Conservation (phyloP, 2,113 vertebrate genomes). For the Brachyhypopomus gauderio region DNA sequence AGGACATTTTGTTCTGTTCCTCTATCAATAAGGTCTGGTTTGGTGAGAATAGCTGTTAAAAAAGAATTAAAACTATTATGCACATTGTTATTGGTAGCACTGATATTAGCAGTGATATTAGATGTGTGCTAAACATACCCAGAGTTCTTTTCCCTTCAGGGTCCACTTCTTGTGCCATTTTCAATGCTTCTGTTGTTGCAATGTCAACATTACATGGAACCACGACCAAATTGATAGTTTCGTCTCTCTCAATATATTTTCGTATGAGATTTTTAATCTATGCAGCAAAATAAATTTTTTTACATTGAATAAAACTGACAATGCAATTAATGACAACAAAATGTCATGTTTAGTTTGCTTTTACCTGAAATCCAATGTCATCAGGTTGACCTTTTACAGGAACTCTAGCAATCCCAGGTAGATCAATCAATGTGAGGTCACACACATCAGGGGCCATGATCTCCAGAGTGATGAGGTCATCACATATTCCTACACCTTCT, state of each 20-base stretch:
- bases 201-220: slow-evolving; percentile 83
- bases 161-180: slow-evolving; percentile 83
- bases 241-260: slow-evolving; percentile 67
- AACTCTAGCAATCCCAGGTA: slow-evolving; percentile 82
- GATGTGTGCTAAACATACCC: slow-evolving; percentile 60
- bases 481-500: no score
- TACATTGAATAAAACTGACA: background rate
- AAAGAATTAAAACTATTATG: background rate
- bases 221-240: slow-evolving; percentile 80
- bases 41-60: slow-evolving; percentile 78
- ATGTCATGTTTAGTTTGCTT: background rate
- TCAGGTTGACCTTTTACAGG: slow-evolving; percentile 74
- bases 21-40: slow-evolving; percentile 79
- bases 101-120: background rate
- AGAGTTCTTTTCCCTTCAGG: slow-evolving; percentile 79
- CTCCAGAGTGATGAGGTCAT: no score
- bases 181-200: slow-evolving; percentile 81
- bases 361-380: slow-evolving; percentile 77
- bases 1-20: slow-evolving; percentile 71
- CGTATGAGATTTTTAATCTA: slow-evolving; percentile 77
- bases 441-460: slow-evolving; percentile 60
- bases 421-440: slow-evolving; percentile 82
- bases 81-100: background rate
- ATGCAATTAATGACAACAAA: background rate
- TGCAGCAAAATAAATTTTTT: slow-evolving; percentile 20